Evolutionary conservation across 2,113 vertebrate genomes (phyloP).

Genomic region (Pongo pygmaeus): DNA sequence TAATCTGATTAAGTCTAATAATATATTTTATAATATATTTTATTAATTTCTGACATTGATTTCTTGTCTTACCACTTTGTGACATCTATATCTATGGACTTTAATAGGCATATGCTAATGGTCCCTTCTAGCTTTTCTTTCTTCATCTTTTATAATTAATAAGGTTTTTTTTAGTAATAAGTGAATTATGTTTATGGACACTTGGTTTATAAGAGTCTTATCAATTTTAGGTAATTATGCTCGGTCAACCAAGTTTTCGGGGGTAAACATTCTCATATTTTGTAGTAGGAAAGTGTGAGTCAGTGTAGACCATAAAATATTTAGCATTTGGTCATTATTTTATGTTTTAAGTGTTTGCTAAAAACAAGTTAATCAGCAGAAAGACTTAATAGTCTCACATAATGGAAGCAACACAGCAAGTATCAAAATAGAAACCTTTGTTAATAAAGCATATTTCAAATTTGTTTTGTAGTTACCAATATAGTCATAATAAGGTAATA

Average conservation of each 20-base stretch:
- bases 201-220: neutral
- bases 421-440: neutral
- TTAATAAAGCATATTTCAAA: constrained; percentile 5
- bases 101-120: neutral
- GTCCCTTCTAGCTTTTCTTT: neutral
- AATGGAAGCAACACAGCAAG: neutral
- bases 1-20: neutral
- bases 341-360: neutral
- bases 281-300: neutral
- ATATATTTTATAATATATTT: neutral
- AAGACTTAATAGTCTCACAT: neutral
- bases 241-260: neutral
- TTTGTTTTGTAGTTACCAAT: neutral
- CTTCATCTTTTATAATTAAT: neutral
- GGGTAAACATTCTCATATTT: neutral
- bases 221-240: neutral
- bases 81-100: neutral
- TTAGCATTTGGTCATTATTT: neutral
- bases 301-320: neutral
- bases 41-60: neutral
- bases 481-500: neutral
- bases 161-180: neutral
- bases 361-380: neutral
- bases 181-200: neutral
- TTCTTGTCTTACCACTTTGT: neutral